Evolutionary conservation across 2,888 invertebrate species (phyloP).

Genomic region (Theristus sp.): DNA sequence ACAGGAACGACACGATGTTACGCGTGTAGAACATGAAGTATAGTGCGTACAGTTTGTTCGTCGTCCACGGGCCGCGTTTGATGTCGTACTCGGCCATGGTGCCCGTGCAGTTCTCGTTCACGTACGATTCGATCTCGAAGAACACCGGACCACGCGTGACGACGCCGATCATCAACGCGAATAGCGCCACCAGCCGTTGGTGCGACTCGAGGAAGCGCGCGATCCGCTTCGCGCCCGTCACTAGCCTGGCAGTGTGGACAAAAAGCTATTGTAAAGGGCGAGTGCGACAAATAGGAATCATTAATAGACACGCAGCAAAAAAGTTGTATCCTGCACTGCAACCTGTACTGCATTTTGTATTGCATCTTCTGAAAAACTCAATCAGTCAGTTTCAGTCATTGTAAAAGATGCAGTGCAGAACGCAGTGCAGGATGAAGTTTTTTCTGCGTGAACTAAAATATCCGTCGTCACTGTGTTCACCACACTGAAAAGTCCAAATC

Average conservation of each 20-base stretch:
- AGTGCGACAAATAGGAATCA: too few species aligned
- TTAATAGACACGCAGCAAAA: too few species aligned
- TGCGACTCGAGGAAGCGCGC: neutral
- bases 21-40: neutral
- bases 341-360: too few species aligned
- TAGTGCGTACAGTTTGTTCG: neutral
- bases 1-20: neutral
- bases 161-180: neutral
- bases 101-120: neutral
- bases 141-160: neutral
- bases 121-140: neutral
- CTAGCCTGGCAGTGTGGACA: neutral
- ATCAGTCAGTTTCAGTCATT: too few species aligned
- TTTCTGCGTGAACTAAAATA: too few species aligned
- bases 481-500: too few species aligned
- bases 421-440: too few species aligned
- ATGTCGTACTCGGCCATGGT: neutral
- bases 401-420: too few species aligned
- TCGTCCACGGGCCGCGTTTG: neutral
- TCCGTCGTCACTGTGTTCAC: too few species aligned
- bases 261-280: neutral
- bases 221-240: neutral
- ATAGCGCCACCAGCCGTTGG: neutral
- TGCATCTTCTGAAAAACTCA: too few species aligned
- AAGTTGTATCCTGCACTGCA: too few species aligned